Conservation (phyloP, 2,797 vertebrate genomes). For the Tiaroga cobitis region DNA sequence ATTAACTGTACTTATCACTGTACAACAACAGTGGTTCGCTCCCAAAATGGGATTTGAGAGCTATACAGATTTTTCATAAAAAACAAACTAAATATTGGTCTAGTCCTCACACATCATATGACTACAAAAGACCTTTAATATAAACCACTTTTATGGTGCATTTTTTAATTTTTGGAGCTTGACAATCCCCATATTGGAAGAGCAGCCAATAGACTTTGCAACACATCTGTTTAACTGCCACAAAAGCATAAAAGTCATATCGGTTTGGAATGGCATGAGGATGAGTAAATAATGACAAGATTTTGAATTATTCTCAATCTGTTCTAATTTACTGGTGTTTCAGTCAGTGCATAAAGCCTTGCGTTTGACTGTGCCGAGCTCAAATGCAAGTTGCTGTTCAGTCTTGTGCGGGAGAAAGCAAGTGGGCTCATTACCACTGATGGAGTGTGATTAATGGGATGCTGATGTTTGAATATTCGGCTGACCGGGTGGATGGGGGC, state of each 20-base stretch:
- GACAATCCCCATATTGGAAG: neutral
- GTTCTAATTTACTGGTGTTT: conserved; percentile 1
- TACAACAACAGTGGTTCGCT: neutral
- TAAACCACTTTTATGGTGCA: neutral
- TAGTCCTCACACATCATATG: neutral
- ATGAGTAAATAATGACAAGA: neutral
- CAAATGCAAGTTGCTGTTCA: conserved; percentile 6
- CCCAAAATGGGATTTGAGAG: neutral
- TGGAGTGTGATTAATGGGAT: conserved; percentile 62
- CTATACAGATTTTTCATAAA: neutral
- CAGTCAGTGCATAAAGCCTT: neutral
- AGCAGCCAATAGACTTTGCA: neutral
- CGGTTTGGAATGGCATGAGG: neutral
- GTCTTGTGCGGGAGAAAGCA: conserved; percentile 48
- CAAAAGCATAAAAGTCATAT: neutral
- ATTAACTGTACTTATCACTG: neutral
- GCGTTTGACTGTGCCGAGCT: neutral
- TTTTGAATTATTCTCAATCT: neutral
- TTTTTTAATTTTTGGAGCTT: neutral
- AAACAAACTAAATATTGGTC: neutral
- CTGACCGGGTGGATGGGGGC: conserved; percentile 31
- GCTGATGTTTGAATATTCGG: conserved; percentile 63
- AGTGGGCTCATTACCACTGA: conserved; percentile 49
- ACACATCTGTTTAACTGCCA: neutral
- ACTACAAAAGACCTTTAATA: neutral